Conservation (phyloP, 1,140 invertebrate species). For the Drosophila eugracilis region DNA sequence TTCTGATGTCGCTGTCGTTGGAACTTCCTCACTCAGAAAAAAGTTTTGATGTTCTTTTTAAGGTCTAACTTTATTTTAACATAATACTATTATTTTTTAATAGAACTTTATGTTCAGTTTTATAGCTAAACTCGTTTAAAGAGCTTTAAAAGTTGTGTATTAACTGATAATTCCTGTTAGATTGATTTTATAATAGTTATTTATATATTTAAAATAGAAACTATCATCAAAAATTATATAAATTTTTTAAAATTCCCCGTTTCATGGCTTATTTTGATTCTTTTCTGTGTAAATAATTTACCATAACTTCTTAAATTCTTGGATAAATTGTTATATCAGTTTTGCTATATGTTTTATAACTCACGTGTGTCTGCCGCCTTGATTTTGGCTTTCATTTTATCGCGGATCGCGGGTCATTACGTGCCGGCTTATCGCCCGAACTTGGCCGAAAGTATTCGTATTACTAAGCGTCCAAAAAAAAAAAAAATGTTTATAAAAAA, state of each 20-base stretch:
- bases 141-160: too few relatives aligned
- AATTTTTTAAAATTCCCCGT: too few relatives aligned
- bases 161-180: too few relatives aligned
- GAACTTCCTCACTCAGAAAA: constrained; percentile 32
- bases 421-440: constrained; percentile 63
- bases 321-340: neutral
- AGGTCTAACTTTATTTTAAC: too few relatives aligned
- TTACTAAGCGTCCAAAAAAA: constrained; percentile 40
- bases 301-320: constrained; percentile 8
- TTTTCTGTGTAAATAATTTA: neutral
- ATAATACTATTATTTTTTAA: too few relatives aligned
- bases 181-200: too few relatives aligned
- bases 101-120: too few relatives aligned
- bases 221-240: too few relatives aligned
- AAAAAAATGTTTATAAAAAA: constrained; percentile 7
- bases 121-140: too few relatives aligned
- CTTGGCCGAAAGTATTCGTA: constrained; percentile 41
- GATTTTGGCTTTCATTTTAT: constrained; percentile 35
- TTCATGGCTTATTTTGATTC: too few relatives aligned
- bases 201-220: too few relatives aligned
- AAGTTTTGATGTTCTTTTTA: constrained; percentile 9
- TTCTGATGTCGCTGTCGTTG: constrained; percentile 46
- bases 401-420: constrained; percentile 61
- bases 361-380: constrained; percentile 35
- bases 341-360: neutral